phyloP scores from a whole-genome alignment of 1,140 invertebrate genomes.

The Doryteuthis pealeii region DNA sequence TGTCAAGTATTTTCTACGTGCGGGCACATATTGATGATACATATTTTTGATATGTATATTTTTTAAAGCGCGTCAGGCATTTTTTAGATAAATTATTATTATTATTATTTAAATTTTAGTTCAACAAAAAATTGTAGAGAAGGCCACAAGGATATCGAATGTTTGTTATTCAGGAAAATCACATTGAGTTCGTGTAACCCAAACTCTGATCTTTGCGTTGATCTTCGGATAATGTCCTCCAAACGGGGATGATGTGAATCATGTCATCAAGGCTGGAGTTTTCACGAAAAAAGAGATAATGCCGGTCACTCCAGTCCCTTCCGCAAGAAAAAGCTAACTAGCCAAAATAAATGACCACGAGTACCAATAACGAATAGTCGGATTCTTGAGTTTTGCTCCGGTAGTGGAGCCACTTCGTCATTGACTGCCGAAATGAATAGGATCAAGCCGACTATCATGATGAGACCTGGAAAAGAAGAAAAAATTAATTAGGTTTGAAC shows the following conservation, averaged over 20 bases:
- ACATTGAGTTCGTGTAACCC: conserved; percentile 10
- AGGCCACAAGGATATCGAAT: no score
- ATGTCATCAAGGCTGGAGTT: conserved; percentile 11
- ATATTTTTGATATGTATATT: no score
- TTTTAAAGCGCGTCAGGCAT: no score
- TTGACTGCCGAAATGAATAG: conserved; percentile 31
- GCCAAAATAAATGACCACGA: neutral
- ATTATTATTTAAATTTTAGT: no score
- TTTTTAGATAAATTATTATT: no score
- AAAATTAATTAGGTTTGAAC: no score
- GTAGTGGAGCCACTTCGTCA: conserved; percentile 21
- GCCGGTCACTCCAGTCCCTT: neutral
- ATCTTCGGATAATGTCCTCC: neutral
- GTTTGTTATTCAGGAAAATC: no score
- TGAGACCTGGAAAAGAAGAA: neutral
- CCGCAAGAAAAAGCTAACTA: neutral
- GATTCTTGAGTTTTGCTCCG: neutral
- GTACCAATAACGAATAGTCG: neutral
- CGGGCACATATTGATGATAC: no score
- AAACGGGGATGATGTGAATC: neutral
- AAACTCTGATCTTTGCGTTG: neutral
- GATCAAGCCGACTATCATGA: conserved; percentile 20
- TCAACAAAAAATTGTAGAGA: no score
- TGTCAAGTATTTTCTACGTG: no score
- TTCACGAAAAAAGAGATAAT: neutral